Evolutionary conservation across 2,797 vertebrate species (phyloP).

Genomic region (Gymnoscopelus microlampas): DNA sequence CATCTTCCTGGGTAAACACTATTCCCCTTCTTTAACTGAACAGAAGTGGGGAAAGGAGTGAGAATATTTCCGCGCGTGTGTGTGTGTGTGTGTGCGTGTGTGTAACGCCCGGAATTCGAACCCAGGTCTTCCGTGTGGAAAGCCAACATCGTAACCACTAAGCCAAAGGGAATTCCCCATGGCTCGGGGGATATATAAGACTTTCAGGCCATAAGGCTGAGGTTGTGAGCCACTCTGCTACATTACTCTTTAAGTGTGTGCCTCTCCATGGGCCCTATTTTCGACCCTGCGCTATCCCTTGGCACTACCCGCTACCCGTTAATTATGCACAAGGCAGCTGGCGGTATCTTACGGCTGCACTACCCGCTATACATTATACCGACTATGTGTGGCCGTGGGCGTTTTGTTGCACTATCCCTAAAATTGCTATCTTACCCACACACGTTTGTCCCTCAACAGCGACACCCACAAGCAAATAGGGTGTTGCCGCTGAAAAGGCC

Average conservation of each 20-base stretch:
- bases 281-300: constrained; percentile 30
- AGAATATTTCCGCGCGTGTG: not conserved
- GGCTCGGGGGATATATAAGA: too few species aligned
- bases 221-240: constrained; percentile 8
- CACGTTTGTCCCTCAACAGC: constrained; percentile 13
- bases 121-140: constrained; percentile 13
- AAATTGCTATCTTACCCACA: not conserved
- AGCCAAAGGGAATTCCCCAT: too few species aligned
- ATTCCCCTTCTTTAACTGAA: constrained; percentile 10
- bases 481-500: too few species aligned
- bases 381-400: too few species aligned
- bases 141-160: too few species aligned
- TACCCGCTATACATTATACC: constrained; percentile 42
- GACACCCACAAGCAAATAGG: not conserved
- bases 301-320: too few species aligned
- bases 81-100: constrained; percentile 6
- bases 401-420: constrained; percentile 40
- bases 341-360: too few species aligned
- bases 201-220: too few species aligned
- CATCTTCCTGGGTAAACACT: not conserved
- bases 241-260: constrained; percentile 26
- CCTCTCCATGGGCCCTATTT: constrained; percentile 32
- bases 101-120: too few species aligned
- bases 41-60: not conserved
- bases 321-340: too few species aligned